phyloP scores from a whole-genome alignment of 2,888 invertebrate genomes.

The Trachelus troglodyta region DNA sequence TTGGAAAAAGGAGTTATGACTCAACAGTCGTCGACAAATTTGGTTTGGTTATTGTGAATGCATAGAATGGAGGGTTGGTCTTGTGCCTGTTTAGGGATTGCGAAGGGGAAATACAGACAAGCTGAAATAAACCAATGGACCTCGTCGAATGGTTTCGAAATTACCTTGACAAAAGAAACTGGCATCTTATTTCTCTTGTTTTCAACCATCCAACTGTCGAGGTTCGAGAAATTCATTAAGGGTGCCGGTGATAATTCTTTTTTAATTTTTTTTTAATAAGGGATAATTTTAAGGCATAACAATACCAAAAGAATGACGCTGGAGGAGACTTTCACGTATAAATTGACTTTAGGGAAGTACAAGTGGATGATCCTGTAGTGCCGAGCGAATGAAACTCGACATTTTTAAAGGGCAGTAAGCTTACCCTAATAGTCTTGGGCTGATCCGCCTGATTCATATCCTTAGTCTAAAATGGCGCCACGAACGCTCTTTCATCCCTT shows the following conservation, averaged over 20 bases:
- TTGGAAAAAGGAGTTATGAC: not conserved
- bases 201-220: not conserved
- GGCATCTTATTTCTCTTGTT: not conserved
- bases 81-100: not conserved
- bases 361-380: not conserved
- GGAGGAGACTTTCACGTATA: not conserved
- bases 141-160: not conserved
- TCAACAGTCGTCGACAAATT: not conserved
- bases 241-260: not conserved
- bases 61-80: not conserved
- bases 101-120: not conserved
- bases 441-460: too few relatives aligned
- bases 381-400: not conserved
- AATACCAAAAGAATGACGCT: not conserved
- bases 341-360: not conserved
- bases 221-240: not conserved
- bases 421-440: too few relatives aligned
- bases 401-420: not conserved
- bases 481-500: too few relatives aligned
- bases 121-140: not conserved
- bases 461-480: too few relatives aligned
- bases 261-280: not conserved
- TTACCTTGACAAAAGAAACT: not conserved
- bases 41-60: not conserved
- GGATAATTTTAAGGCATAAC: not conserved